Conservation (phyloP, 92 coral and sea anemone species). For the Nematostella vectensis region DNA sequence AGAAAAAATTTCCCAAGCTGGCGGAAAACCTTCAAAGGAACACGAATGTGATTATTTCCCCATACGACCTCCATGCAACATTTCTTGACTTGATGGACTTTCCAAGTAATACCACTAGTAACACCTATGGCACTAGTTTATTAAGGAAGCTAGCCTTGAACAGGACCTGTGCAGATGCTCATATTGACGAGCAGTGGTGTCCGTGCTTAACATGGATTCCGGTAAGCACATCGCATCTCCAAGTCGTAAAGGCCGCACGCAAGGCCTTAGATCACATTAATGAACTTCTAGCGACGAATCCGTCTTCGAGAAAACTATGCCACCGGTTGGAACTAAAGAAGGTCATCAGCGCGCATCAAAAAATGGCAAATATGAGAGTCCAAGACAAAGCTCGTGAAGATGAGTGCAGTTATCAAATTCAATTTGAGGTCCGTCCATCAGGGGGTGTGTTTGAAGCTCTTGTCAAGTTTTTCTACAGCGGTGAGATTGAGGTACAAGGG, state of each 20-base stretch:
- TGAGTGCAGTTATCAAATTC: constrained; percentile 50
- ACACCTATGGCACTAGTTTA: constrained; percentile 40
- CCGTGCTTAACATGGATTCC: constrained; percentile 53
- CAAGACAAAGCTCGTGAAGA: background rate
- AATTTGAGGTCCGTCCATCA: constrained; percentile 18
- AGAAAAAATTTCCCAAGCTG: constrained; percentile 22
- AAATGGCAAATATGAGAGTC: background rate
- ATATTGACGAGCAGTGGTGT: constrained; percentile 63
- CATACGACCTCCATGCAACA: constrained; percentile 67
- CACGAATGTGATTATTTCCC: constrained; percentile 48
- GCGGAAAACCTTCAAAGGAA: constrained; percentile 25
- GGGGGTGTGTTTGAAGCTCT: background rate
- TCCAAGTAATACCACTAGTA: constrained; percentile 12
- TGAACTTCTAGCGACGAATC: constrained; percentile 18
- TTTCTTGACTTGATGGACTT: constrained; percentile 43
- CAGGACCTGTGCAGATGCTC: constrained; percentile 57
- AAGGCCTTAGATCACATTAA: constrained; percentile 46
- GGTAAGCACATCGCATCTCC: constrained; percentile 37
- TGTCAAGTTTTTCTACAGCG: background rate
- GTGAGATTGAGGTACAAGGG: background rate
- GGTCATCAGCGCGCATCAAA: constrained; percentile 6
- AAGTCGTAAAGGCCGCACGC: constrained; percentile 35
- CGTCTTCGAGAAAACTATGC: constrained; percentile 25
- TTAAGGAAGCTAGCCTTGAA: constrained; percentile 21
- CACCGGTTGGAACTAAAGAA: constrained; percentile 20